Base-by-base conservation (phyloP, 2,797 vertebrate species). In the Gymnoscopelus microlampas region DNA sequence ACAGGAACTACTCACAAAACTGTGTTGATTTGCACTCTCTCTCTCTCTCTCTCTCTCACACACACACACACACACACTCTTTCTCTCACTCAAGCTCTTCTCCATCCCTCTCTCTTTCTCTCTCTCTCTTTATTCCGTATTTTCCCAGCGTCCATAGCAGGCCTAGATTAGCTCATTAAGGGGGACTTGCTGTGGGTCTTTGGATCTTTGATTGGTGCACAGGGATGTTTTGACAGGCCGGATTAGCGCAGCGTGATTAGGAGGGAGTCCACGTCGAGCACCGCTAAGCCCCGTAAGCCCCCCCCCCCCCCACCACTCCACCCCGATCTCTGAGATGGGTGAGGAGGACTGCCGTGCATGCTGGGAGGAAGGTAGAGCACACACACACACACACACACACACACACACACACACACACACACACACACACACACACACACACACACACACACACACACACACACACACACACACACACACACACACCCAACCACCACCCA, bases 191-290 rank as follows among this genome's bases (percentile, higher is more conserved):
- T 75, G 60, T 2, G 68, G 70, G 35, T 71, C 56, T 65, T 5
- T 14, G 71, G 77, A 71, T 84, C 82, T 87, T 80, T 89, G 87
- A 88, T 83, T 83, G 84, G 86, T 86, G 77, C 81, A 53, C 83
- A 71, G 70, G 74, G 79, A 75, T 73, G 81, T 77, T 91, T 81
- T 90, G 92, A 92, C 91, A 91, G 89, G 86, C 79, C 5, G 88
- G 91, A 91, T 92, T 92, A 93, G 81, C 48, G 59, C 62, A 44
- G 64, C 13, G 83, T 75, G 89, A 93, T 92, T 91, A 93, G 84
- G 79, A 76, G 79, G 79, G 88, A 76, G 84, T 53, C 82, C 79
- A 77, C 75, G 70, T 87, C 78, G 79, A 72, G 70, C 39, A 63
- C 68, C 19, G 19, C 68, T 92, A 92, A 93, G 88, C 88, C 87